Base-by-base conservation (phyloP, 1,140 invertebrate species). In the Atta colombica region DNA sequence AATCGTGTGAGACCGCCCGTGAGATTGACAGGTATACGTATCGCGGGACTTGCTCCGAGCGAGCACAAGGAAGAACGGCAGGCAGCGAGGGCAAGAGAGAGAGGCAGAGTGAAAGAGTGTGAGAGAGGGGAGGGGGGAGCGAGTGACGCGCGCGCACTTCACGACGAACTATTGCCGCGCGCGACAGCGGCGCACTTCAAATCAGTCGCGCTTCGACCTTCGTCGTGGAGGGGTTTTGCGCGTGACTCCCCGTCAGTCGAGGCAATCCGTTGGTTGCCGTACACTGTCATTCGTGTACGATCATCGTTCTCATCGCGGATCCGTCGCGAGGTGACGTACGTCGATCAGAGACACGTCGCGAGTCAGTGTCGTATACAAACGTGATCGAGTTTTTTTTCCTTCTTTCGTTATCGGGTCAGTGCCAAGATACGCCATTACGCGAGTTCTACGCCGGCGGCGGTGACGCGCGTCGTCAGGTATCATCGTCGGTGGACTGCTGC, bases 141-240 rank as follows among this genome's bases (percentile, higher is more conserved):
- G 25, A 16, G 81, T 14, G 39, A 25, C 84, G 65, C 45, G 65
- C 63, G 74, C 63, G 45, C 61, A 71, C 61, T 65, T 45, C 45
- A 25, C 60, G 25, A 21, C 25, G 49, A 10, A 49, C 25, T 28
- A 53, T 49, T 58, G 58, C 53, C 35, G 69, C 68, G 80, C 80
- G 58, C 60, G 84, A 77, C 58, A 14, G 66, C 58, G 53, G 49
- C 66, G 35, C 58, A 25, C 65, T 74, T 74, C 68, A 16, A 78
- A 63, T 91, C 92, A 93, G 92, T 93, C 77, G 89, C 77, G 92
- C 87, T 86, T 81, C 72, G 85, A 75, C 87, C 66, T 85, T 69
- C 85, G 77, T 55, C 25, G 71, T 2, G 85, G 72, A 60, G 31
- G 84, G 88, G 10, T 25, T 7, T 69, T 35, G 66, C 61, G 66